A percentile compares a stretch with the other conserved stretches of the same genome.
Evolutionary conservation across 2,113 vertebrate species (phyloP).

Genomic region (Barnardius zonarius): DNA sequence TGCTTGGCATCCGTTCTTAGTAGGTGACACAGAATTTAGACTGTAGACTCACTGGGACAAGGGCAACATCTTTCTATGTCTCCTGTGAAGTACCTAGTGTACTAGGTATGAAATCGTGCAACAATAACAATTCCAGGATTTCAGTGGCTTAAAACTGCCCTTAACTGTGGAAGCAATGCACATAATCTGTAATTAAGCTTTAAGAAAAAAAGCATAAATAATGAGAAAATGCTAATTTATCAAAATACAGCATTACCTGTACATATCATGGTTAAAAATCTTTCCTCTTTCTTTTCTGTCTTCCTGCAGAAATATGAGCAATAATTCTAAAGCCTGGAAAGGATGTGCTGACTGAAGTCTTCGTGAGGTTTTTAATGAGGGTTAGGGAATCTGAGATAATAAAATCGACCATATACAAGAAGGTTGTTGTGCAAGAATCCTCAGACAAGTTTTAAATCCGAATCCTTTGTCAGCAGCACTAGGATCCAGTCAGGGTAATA

Average conservation of each 20-base stretch:
- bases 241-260: not conserved
- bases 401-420: not conserved
- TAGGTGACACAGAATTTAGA: not conserved
- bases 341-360: not conserved
- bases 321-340: not conserved
- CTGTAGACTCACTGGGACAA: not conserved
- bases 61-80: not conserved
- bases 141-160: not conserved
- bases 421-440: not conserved
- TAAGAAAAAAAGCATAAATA: not conserved
- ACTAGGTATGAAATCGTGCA: not conserved
- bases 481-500: constrained; percentile 35
- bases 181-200: not conserved
- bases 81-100: not conserved
- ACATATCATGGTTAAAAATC: not conserved
- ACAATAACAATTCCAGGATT: not conserved
- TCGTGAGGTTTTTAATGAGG: constrained; percentile 7
- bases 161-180: not conserved
- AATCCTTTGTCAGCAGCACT: constrained; percentile 41
- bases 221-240: not conserved
- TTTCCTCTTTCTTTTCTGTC: not conserved
- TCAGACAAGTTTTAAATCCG: constrained; percentile 26
- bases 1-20: not conserved
- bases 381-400: constrained; percentile 15
- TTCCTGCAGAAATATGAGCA: not conserved